A percentile compares a stretch with the other conserved stretches of the same genome.
Evolutionary conservation across 2,113 vertebrate genomes (phyloP).

Genomic region (Genyomyrus donnyi): DNA sequence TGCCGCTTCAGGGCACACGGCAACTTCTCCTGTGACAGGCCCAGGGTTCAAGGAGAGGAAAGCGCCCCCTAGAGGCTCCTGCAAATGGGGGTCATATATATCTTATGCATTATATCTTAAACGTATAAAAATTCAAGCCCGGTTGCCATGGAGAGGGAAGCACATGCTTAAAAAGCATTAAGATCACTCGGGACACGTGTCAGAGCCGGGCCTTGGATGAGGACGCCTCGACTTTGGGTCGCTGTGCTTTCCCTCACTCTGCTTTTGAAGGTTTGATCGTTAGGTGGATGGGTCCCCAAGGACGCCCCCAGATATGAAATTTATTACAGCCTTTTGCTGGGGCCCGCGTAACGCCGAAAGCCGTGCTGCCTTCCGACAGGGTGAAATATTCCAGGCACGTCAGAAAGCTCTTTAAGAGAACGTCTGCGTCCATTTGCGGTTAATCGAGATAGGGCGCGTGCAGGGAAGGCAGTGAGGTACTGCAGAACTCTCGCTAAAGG

Average conservation of each 20-base stretch:
- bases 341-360: background rate
- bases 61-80: background rate
- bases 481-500: background rate
- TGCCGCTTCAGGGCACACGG: background rate
- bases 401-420: background rate
- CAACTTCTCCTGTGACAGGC: constrained; percentile 5
- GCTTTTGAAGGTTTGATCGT: constrained; percentile 2
- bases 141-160: background rate
- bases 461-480: background rate
- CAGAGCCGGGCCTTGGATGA: background rate
- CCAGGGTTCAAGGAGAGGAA: constrained; percentile 33
- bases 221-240: background rate
- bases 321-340: background rate
- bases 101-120: background rate
- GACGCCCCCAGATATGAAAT: background rate
- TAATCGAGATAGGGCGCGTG: background rate
- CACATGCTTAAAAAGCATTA: background rate
- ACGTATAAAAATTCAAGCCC: background rate
- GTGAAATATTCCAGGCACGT: constrained; percentile 1
- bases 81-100: background rate
- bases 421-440: background rate
- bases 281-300: background rate
- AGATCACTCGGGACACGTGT: background rate
- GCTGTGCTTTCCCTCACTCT: background rate
- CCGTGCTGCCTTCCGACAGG: background rate